Evolutionary conservation across 1,140 invertebrate genomes (phyloP).

Genomic region (Aleiodes sp.): DNA sequence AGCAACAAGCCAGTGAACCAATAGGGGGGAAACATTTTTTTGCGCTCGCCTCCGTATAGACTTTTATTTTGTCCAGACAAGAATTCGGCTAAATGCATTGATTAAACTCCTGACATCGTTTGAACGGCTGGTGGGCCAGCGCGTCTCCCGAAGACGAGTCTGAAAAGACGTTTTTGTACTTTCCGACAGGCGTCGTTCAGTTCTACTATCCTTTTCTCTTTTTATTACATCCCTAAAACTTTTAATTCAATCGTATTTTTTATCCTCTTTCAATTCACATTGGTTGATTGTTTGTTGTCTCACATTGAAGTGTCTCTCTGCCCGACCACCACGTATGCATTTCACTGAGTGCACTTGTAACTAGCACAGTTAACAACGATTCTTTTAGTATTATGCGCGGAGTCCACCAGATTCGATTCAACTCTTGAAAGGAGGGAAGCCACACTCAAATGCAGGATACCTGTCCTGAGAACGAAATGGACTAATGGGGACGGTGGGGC

Average conservation of each 20-base stretch:
- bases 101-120: conserved; percentile 64
- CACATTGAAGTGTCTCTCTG: not conserved
- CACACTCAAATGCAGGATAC: not conserved
- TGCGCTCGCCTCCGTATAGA: conserved; percentile 48
- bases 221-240: not conserved
- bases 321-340: not conserved
- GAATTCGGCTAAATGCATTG: conserved; percentile 68
- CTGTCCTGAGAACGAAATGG: conserved; percentile 9
- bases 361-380: conserved; percentile 39
- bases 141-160: conserved; percentile 53
- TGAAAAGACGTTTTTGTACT: conserved; percentile 47
- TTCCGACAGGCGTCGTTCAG: conserved; percentile 17
- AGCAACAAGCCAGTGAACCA: too few species aligned
- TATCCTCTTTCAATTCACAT: not conserved
- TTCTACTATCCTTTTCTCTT: conserved; percentile 13
- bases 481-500: not conserved
- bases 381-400: conserved; percentile 29
- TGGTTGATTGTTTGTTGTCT: not conserved
- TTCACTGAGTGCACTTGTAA: conserved; percentile 36
- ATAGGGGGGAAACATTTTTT: not conserved
- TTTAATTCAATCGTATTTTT: not conserved
- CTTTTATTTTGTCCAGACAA: conserved; percentile 66
- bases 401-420: not conserved
- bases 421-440: not conserved
- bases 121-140: conserved; percentile 59